phyloP scores from a whole-genome alignment of 2,797 vertebrate genomes.

The Sciurus vulgaris region DNA sequence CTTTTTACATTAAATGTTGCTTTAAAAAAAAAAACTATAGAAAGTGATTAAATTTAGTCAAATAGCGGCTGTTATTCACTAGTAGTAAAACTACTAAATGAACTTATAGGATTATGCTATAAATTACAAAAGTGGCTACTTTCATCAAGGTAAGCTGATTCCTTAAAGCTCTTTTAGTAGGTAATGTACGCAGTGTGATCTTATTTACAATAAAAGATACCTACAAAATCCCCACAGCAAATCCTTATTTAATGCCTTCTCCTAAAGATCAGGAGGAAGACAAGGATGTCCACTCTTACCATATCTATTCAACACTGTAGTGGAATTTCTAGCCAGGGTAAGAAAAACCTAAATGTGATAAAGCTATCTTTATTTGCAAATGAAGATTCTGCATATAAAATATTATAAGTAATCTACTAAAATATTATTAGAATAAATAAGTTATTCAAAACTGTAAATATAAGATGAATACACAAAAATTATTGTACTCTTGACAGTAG shows the following conservation, averaged over 20 bases:
- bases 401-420: not conserved
- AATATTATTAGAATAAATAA: conserved; percentile 25
- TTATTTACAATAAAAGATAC: conserved; percentile 45
- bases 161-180: conserved; percentile 4
- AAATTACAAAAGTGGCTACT: conserved; percentile 10
- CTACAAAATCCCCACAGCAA: conserved; percentile 22
- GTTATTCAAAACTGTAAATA: not conserved
- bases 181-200: not conserved
- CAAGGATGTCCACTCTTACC: not conserved
- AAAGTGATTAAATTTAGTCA: conserved; percentile 33
- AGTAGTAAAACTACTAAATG: not conserved
- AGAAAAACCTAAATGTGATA: conserved; percentile 55
- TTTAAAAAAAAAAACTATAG: conserved; percentile 48
- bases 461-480: conserved; percentile 42
- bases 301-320: not conserved
- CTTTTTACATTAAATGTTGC: conserved; percentile 51
- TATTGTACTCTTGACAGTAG: not conserved
- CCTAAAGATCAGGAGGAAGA: not conserved
- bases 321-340: conserved; percentile 44
- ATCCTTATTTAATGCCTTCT: not conserved
- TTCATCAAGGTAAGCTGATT: conserved; percentile 32
- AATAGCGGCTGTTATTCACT: not conserved
- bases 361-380: not conserved
- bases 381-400: not conserved
- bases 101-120: not conserved